Evolutionary conservation across 2,113 vertebrate genomes (phyloP).

Genomic region (Lepus europaeus): DNA sequence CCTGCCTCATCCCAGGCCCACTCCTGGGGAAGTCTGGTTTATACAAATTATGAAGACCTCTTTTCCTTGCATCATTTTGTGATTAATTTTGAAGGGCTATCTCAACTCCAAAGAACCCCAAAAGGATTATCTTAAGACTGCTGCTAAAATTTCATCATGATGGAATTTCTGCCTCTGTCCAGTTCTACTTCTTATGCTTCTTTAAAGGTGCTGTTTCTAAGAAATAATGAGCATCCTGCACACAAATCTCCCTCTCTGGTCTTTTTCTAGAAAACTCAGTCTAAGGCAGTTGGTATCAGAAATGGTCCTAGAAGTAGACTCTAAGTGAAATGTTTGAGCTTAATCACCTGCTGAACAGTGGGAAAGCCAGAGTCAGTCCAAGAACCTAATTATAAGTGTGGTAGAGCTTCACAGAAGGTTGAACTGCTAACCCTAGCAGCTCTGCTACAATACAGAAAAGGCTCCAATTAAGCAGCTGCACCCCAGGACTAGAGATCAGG

Average conservation of each 20-base stretch:
- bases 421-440: background rate
- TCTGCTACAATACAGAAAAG: slow-evolving; percentile 6
- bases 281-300: background rate
- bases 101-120: background rate
- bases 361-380: slow-evolving; percentile 6
- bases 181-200: slow-evolving; percentile 3
- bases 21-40: background rate
- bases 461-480: background rate
- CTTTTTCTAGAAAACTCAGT: slow-evolving; percentile 26
- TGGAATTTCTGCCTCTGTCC: slow-evolving; percentile 14
- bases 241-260: slow-evolving; percentile 4
- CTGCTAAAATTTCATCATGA: background rate
- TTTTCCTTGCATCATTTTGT: background rate
- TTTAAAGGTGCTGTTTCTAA: background rate
- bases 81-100: background rate
- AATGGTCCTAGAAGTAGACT: background rate
- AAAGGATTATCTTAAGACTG: background rate
- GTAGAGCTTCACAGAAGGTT: background rate
- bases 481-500: background rate
- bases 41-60: slow-evolving; percentile 1
- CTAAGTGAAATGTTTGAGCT: background rate
- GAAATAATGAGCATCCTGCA: background rate
- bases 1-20: background rate
- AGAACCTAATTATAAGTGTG: slow-evolving; percentile 26
- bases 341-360: background rate